Evolutionary conservation across 2,888 invertebrate species (phyloP).

Genomic region (Lithophane semibrunnea): DNA sequence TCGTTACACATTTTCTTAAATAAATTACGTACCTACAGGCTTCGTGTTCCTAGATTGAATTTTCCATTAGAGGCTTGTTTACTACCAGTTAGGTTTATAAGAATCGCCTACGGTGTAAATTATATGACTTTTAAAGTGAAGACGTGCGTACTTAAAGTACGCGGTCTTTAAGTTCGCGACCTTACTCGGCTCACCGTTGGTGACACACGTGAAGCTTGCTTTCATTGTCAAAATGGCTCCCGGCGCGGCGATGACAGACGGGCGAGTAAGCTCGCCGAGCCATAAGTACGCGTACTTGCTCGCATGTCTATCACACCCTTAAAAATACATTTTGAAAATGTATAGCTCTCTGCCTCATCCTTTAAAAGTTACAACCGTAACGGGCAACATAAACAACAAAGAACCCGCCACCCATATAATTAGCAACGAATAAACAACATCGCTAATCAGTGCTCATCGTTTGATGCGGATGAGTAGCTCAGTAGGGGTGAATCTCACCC

Average conservation of each 20-base stretch:
- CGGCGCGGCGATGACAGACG: too few species aligned
- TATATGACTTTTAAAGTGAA: too few species aligned
- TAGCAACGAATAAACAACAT: constrained; percentile 51
- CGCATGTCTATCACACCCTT: background rate
- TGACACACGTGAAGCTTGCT: too few species aligned
- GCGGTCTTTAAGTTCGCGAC: too few species aligned
- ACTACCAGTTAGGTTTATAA: background rate
- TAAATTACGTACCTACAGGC: too few species aligned
- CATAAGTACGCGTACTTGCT: too few species aligned
- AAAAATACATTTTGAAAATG: background rate
- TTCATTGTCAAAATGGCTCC: too few species aligned
- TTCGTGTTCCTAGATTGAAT: background rate
- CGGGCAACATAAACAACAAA: constrained; percentile 12
- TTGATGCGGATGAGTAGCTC: constrained; percentile 61
- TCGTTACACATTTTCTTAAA: too few species aligned
- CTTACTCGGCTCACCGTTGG: too few species aligned
- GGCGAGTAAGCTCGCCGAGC: too few species aligned
- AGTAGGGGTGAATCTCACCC: constrained; percentile 22
- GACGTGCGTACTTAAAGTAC: too few species aligned
- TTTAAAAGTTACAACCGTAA: constrained; percentile 5
- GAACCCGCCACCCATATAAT: constrained; percentile 41
- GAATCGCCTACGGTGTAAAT: background rate
- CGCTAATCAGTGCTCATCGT: constrained; percentile 65
- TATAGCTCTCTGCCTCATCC: background rate
- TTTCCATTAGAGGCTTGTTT: background rate